Conservation (phyloP, 1,140 invertebrate genomes). For the Hycleus phaleratus region DNA sequence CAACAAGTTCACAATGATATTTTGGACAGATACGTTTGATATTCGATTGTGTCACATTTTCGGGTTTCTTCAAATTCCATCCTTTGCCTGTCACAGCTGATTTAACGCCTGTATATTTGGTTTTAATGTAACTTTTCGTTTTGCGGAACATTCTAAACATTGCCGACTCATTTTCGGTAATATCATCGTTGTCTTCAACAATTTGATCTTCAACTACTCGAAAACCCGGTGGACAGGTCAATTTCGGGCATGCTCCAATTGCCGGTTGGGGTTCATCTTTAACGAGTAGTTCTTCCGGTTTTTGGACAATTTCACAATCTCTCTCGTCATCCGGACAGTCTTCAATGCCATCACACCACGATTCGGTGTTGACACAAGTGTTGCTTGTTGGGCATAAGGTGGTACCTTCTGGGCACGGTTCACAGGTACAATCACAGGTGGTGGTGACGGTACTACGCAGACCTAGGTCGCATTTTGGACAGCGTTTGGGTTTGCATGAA, state of each 20-base stretch:
- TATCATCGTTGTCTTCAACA: too few relatives aligned
- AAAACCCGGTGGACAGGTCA: conserved; percentile 51
- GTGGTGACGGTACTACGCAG: conserved; percentile 45
- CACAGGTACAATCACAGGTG: conserved; percentile 65
- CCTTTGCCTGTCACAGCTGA: too few relatives aligned
- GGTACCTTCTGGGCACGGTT: conserved; percentile 57
- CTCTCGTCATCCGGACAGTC: conserved; percentile 81
- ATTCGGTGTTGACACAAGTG: conserved; percentile 59
- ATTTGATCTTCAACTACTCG: conserved; percentile 9
- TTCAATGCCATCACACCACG: conserved; percentile 74
- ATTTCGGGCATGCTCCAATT: too few relatives aligned
- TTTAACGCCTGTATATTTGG: too few relatives aligned
- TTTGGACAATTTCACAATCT: conserved; percentile 45
- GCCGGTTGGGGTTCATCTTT: too few relatives aligned
- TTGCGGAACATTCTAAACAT: conserved; percentile 8
- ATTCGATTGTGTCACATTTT: neutral
- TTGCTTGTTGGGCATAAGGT: conserved; percentile 66
- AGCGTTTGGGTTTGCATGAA: conserved; percentile 58
- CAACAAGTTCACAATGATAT: conserved; percentile 46
- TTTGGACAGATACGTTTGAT: conserved; percentile 42
- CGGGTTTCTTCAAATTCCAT: too few relatives aligned
- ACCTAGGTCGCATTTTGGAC: conserved; percentile 54
- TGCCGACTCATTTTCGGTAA: conserved; percentile 28
- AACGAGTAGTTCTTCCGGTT: too few relatives aligned
- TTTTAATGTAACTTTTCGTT: too few relatives aligned